Base-by-base conservation (phyloP, 1,140 invertebrate genomes). In the Drosophila teissieri region DNA sequence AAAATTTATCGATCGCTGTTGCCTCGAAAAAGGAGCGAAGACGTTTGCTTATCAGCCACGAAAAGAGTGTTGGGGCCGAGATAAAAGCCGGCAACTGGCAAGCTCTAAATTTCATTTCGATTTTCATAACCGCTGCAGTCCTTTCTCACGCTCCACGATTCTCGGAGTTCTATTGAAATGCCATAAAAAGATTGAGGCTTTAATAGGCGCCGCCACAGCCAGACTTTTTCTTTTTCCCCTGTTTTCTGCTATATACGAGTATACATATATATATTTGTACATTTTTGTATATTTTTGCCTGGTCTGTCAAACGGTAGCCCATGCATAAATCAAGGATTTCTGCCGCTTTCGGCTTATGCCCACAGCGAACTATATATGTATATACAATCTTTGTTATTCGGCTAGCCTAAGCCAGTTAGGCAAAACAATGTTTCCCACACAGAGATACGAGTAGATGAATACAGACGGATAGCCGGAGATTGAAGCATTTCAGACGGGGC, bases 301-400 rank as follows among this genome's bases (percentile, higher is more conserved):
- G 52, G 80, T 60, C 80, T 89, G 84, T 89, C 84, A 89, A 89
- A 89, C 84, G 69, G 84, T 89, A 89, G 84, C 84, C 77, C 80
- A 49, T 63, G 84, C 84, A 89, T 89, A 89, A 89, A 89, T 89
- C 84, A 89, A 89, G 84, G 85, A 89, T 89, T 89, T 86, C 61
- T 78, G 44, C 56, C 52, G 45, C 49, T 45, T 54, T 58, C 42
- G 70, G 39, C 48, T 70, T 62, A 76, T 60, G 55, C 80, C 49
- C 56, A 52, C 46, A 57, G 52, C 79, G 45, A 79, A 72, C 64
- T 62, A 70, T 61, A 65, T 65, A 45, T 6, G 42, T 37, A 52
- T 36, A 45, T 3, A 15, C 67, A 83, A 89, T 79, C 74, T 75
- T 55, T 74, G 58, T 67, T 75, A 58, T 61, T 44, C 70, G 60